A percentile compares a stretch with the other conserved stretches of the same genome.
Conservation (phyloP, 2,113 vertebrate species). For the Oenanthe melanoleuca region DNA sequence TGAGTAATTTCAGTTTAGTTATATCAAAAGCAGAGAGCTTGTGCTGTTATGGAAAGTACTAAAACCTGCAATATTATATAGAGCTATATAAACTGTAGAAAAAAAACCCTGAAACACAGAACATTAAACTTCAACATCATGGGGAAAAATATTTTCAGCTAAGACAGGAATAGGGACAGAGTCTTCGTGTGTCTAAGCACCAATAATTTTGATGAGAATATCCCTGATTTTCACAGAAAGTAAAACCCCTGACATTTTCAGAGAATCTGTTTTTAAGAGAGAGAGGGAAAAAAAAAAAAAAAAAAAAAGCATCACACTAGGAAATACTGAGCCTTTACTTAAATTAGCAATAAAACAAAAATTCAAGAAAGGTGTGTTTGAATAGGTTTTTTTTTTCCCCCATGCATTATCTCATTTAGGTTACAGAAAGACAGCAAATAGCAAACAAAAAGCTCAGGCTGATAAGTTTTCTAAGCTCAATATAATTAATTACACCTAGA, state of each 20-base stretch:
- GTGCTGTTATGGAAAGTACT: background rate
- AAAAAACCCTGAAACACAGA: background rate
- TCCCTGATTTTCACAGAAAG: background rate
- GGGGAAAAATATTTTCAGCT: background rate
- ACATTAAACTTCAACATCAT: background rate
- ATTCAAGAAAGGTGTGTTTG: background rate
- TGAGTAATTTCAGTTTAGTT: background rate
- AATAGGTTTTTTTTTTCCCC: background rate
- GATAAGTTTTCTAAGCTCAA: background rate
- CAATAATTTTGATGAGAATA: background rate
- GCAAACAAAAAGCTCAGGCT: background rate
- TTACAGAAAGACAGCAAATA: background rate
- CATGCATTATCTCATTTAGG: background rate
- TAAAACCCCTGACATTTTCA: background rate
- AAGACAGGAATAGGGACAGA: background rate
- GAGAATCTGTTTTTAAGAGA: background rate
- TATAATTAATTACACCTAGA: background rate
- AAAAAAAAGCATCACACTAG: rapidly evolving
- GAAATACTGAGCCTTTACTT: background rate
- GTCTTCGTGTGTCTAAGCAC: background rate
- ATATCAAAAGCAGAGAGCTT: background rate
- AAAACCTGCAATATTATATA: background rate
- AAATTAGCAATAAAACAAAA: background rate
- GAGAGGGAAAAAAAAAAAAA: too few relatives aligned
- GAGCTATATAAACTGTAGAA: background rate